Base-by-base conservation (phyloP, 2,113 vertebrate genomes). In the Xiphophorus couchianus region DNA sequence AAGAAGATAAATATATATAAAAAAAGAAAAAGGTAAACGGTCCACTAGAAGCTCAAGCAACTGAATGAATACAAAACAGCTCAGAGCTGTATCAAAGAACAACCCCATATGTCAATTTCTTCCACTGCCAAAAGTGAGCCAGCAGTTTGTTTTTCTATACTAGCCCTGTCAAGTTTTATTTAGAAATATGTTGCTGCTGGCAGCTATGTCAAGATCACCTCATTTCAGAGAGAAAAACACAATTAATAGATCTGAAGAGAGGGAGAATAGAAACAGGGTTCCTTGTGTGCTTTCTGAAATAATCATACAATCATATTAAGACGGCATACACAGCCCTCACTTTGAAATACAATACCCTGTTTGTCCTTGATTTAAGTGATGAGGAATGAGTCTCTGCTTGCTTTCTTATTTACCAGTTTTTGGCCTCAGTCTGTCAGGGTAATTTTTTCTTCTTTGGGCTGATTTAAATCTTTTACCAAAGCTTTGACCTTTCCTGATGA, bases 401-500 rank as follows among this genome's bases (percentile, higher is more conserved):
- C 78, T 73, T 90, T 86, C 71, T 81, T 89, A 86, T 90, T 91
- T 90, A 91, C 87, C 73, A 83, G 81, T 84, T 91, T 85, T 75
- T 76, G 82, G 87, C 89, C 90, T 91, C 75, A 42, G 76, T 84
- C 91, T 93, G 93, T 94, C 94, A 92, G 89, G 85, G 90, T 91
- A 88, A 84, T 93, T 94, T 83, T 91, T 88, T 92, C 87, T 91
- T 84, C 82, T 77, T 68, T 69, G 69, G 64, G 74, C 12, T 88
- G 91, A 92, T 94, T 92, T 91, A 91, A 90, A 92, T 93, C 88
- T 92, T 94, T 93, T 90, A 90, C 86, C 39, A 77, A 77, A 87
- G 91, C 88, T 84, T 42, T 93, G 93, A 95, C 94, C 93, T 95
- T 94, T 94, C 80, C 87, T 88, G 83, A 84, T 91, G 86, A 86